Conservation (phyloP, 2,888 invertebrate species). For the Melieria crassipennis region DNA sequence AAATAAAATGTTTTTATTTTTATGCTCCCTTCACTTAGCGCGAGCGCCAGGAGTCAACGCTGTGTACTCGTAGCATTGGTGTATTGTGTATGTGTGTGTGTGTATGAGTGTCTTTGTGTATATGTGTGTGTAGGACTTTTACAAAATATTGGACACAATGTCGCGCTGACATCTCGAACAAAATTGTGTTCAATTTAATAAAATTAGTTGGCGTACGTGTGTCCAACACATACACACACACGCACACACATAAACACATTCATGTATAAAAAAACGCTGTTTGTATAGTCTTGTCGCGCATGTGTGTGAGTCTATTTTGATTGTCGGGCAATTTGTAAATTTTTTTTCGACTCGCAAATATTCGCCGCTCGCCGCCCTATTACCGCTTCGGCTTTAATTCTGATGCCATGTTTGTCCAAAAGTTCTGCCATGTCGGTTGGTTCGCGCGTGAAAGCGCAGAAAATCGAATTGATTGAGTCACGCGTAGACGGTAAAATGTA, state of each 20-base stretch:
- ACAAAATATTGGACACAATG: neutral
- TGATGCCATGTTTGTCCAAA: no score
- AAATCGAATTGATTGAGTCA: constrained; percentile 5
- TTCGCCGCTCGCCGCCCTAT: no score
- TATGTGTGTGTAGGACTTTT: neutral
- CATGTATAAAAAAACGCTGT: neutral
- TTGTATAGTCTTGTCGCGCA: no score
- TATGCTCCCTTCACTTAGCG: neutral
- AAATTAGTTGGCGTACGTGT: neutral
- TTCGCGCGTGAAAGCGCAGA: neutral
- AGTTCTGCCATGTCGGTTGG: neutral
- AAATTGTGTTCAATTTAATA: constrained; percentile 11
- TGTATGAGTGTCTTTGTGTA: neutral
- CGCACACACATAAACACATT: neutral
- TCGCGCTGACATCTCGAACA: constrained; percentile 2
- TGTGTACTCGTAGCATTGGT: neutral
- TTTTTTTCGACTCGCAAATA: neutral
- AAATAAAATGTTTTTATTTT: neutral
- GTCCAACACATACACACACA: neutral
- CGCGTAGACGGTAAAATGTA: neutral
- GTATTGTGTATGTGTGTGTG: no score
- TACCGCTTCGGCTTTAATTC: no score
- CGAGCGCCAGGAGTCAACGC: neutral
- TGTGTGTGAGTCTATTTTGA: neutral
- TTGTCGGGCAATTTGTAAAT: neutral